Evolutionary conservation across 1,140 invertebrate species (phyloP).

Genomic region (Halotydeus destructor): DNA sequence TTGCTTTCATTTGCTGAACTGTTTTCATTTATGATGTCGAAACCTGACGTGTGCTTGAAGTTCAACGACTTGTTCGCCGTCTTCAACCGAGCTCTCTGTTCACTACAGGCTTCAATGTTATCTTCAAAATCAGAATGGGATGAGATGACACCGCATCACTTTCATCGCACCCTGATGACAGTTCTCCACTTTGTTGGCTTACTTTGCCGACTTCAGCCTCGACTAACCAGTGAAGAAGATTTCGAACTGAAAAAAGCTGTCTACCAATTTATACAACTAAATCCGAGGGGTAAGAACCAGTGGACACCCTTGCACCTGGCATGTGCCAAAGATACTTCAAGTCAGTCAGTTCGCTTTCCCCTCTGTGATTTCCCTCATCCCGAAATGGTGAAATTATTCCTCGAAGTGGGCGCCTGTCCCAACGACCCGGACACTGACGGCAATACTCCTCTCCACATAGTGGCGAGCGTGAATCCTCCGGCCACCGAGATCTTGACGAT

Average conservation of each 20-base stretch:
- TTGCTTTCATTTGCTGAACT: slow-evolving; percentile 81
- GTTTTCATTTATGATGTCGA: slow-evolving; percentile 78
- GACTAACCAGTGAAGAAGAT: slow-evolving; percentile 22
- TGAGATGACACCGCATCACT: slow-evolving; percentile 31
- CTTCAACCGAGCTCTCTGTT: slow-evolving; percentile 49
- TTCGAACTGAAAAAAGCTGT: slow-evolving; percentile 32
- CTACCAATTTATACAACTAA: slow-evolving; percentile 48
- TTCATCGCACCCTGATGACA: slow-evolving; percentile 64
- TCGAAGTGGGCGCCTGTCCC: slow-evolving; percentile 58
- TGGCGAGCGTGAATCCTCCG: slow-evolving; percentile 33
- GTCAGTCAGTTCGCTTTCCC: slow-evolving; percentile 38
- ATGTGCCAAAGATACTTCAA: slow-evolving; percentile 34
- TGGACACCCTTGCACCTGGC: slow-evolving; percentile 62
- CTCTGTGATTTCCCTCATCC: slow-evolving; percentile 49
- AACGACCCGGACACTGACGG: slow-evolving; percentile 41
- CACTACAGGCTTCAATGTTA: slow-evolving; percentile 33
- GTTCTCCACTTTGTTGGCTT: slow-evolving; percentile 39
- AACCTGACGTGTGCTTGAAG: slow-evolving; percentile 38
- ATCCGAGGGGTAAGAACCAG: slow-evolving; percentile 41
- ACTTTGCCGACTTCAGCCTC: slow-evolving; percentile 18
- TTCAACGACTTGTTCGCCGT: slow-evolving; percentile 59
- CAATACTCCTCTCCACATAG: slow-evolving; percentile 61
- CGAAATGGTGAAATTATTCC: slow-evolving; percentile 47
- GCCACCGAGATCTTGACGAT: slow-evolving; percentile 35
- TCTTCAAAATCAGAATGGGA: slow-evolving; percentile 18